phyloP scores from a whole-genome alignment of 2,797 vertebrate genomes.

The Pipistrellus nathusii region DNA sequence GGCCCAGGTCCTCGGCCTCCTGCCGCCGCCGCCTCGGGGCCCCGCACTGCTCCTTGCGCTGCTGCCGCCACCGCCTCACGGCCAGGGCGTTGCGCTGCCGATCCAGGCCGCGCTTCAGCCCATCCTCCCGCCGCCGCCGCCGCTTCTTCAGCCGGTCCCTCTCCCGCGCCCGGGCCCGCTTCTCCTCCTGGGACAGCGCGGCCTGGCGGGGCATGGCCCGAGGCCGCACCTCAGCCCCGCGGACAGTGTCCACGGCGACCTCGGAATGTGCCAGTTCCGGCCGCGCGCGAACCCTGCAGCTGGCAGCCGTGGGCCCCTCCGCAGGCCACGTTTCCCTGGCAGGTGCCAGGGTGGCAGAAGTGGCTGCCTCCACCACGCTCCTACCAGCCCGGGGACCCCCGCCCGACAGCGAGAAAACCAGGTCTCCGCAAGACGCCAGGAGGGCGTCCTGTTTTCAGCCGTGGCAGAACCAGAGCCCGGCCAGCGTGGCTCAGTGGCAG shows the following conservation, averaged over 20 bases:
- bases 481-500: no score
- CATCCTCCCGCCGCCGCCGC: neutral
- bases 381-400: accelerated
- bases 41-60: neutral
- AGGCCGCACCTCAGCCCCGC: accelerated
- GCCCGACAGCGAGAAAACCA: neutral
- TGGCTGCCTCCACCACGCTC: no score
- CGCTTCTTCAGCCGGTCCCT: slow-evolving; percentile 31
- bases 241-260: neutral
- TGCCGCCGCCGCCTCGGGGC: accelerated
- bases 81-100: neutral
- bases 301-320: neutral
- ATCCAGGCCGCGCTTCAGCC: neutral
- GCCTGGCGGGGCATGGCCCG: slow-evolving; percentile 10
- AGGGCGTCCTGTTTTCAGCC: neutral
- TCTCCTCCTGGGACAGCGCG: neutral
- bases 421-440: accelerated
- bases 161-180: neutral
- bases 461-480: neutral
- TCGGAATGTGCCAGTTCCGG: neutral
- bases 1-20: neutral
- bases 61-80: neutral
- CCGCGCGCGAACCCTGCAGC: neutral
- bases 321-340: neutral
- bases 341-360: no score